Evolutionary conservation across 2,113 vertebrate species (phyloP).

Genomic region (Lophura nycthemera): DNA sequence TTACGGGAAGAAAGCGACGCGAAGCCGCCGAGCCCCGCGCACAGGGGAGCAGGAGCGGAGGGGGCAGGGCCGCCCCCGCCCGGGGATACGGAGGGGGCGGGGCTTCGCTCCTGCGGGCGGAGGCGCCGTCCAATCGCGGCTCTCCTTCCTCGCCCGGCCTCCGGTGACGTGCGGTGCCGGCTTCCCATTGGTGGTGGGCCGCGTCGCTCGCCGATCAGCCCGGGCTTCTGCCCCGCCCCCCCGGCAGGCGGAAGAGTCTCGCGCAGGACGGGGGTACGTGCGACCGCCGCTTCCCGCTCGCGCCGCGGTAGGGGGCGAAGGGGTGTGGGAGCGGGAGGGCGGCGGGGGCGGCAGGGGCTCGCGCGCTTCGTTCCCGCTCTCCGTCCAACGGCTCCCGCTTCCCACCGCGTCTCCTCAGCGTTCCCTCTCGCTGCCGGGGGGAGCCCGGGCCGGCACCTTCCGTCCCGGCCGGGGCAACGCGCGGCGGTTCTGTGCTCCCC

Average conservation of each 20-base stretch:
- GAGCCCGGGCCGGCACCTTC: no score
- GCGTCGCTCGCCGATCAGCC: background rate
- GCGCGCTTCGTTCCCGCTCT: no score
- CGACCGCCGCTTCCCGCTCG: background rate
- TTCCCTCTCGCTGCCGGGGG: no score
- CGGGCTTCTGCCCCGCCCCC: background rate
- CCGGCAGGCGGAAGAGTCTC: slow-evolving; percentile 27
- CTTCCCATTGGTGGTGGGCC: background rate
- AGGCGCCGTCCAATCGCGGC: rapidly evolving
- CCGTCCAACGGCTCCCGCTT: no score
- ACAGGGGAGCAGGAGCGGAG: no score
- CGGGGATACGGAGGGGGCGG: background rate
- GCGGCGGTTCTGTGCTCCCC: no score
- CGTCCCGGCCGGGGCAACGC: no score
- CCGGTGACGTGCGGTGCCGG: background rate
- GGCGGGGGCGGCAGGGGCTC: no score
- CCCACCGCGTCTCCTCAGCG: no score
- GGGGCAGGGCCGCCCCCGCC: background rate
- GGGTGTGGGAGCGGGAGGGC: background rate
- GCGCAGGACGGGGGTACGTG: slow-evolving; percentile 34
- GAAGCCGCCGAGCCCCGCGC: no score
- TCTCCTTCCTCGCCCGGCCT: rapidly evolving
- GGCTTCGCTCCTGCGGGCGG: rapidly evolving
- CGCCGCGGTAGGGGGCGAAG: no score
- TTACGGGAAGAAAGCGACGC: no score